Conservation (phyloP, 2,797 vertebrate genomes). For the Hipposideros larvatus region DNA sequence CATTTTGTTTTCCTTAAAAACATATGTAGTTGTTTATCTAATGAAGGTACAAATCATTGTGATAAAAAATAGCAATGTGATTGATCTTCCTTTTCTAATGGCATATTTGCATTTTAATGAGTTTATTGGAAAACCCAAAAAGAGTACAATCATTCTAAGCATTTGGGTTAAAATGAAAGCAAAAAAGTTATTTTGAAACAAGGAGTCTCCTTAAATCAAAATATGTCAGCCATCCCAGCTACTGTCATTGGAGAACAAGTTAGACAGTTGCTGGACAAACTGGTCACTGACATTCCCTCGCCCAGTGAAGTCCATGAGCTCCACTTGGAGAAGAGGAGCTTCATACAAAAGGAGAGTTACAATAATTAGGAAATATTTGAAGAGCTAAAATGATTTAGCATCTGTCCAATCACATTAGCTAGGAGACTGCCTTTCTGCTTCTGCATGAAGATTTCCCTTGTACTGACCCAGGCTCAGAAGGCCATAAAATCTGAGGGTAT, state of each 20-base stretch:
- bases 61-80: background rate
- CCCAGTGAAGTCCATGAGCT: background rate
- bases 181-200: background rate
- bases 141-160: background rate
- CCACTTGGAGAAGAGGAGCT: background rate
- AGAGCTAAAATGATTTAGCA: background rate
- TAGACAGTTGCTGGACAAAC: background rate
- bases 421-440: background rate
- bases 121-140: constrained; percentile 4
- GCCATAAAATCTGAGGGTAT: background rate
- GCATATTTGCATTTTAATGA: background rate
- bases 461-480: background rate
- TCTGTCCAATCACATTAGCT: background rate
- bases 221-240: background rate
- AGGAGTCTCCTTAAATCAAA: background rate
- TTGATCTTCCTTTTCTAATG: background rate
- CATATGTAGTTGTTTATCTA: background rate
- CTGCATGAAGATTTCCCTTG: background rate
- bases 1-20: background rate
- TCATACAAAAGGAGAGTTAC: background rate
- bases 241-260: background rate
- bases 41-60: background rate
- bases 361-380: background rate
- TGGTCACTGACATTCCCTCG: background rate
- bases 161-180: background rate